Evolutionary conservation across 2,888 invertebrate genomes (phyloP), one percentile per base, ranked within the genome.

Genomic region (Caenorhabditis wallacei): DNA sequence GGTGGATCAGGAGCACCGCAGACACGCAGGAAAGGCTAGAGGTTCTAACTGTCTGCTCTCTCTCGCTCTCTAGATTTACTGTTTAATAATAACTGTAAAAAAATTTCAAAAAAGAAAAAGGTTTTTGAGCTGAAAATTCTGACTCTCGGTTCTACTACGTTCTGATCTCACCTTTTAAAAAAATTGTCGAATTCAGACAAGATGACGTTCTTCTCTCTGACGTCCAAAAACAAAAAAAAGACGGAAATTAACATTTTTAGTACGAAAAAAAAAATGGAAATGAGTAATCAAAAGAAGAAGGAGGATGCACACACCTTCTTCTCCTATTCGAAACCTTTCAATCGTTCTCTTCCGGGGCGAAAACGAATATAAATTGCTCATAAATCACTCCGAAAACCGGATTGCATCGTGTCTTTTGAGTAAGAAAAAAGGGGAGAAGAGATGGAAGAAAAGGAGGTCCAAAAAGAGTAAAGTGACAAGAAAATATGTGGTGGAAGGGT

Each of bases 271-370:
- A 61, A 40, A 20, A 57, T n/a, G 20, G n/a, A 37, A 59, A 20
- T 59, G 59, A 59, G 59, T 59, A 59, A 59, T 59, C 22, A 59
- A 59, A 59, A n/a, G n/a, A n/a, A n/a, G n/a, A n/a, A n/a, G n/a
- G n/a, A n/a, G 20, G 20, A 48, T 48, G 30, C 56, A 30, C 56
- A 26, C 20, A 59, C 40, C 59, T 37, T n/a, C n/a, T n/a, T n/a
- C n/a, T n/a, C n/a, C n/a, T n/a, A n/a, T n/a, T 59, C 37, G 66
- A 66, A 66, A 66, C 66, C 66, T 53, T 66, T 64, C 64, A 64
- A 22, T 37, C 22, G n/a, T 16, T 3, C 2, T 48, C 46, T 48
- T 18, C 46, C 46, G 18, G 18, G 18, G 13, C 4, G 51, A 51
- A 18, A 37, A 53, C 66, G 51, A 43, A 43, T 11, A 61, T 22